Evolutionary conservation across 2,113 vertebrate genomes (phyloP).

Genomic region (Nothoprocta perdicaria): DNA sequence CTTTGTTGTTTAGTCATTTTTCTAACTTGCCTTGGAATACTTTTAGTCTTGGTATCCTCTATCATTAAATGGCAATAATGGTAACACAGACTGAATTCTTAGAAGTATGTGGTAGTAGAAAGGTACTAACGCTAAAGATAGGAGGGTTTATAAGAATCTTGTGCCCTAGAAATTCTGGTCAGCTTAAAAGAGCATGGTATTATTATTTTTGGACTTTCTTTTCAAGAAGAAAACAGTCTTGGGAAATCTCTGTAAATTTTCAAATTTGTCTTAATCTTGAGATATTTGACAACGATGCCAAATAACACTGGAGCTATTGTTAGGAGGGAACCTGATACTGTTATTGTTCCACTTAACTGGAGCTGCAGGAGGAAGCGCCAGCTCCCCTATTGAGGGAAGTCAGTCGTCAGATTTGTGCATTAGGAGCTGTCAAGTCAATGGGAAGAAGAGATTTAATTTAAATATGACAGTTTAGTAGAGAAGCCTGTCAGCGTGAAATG

Average conservation of each 20-base stretch:
- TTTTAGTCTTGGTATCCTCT: neutral
- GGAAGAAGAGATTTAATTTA: conserved; percentile 61
- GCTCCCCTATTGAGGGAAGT: conserved; percentile 55
- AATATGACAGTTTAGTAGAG: conserved; percentile 52
- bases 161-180: neutral
- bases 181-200: neutral
- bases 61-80: neutral
- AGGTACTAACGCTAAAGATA: neutral
- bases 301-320: conserved; percentile 68
- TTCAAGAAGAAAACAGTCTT: conserved; percentile 48
- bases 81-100: neutral
- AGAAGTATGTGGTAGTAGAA: neutral
- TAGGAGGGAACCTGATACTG: conserved; percentile 63
- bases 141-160: neutral
- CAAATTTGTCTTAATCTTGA: conserved; percentile 45
- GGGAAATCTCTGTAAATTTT: conserved; percentile 50
- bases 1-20: neutral
- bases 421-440: conserved; percentile 49
- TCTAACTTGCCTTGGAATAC: neutral
- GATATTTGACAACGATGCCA: conserved; percentile 38
- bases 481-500: conserved; percentile 41
- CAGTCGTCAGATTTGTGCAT: conserved; percentile 57
- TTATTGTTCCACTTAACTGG: conserved; percentile 70
- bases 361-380: conserved; percentile 36
- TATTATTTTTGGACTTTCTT: neutral